phyloP scores from a whole-genome alignment of 2,888 invertebrate species.

The Andrena bicolor region DNA sequence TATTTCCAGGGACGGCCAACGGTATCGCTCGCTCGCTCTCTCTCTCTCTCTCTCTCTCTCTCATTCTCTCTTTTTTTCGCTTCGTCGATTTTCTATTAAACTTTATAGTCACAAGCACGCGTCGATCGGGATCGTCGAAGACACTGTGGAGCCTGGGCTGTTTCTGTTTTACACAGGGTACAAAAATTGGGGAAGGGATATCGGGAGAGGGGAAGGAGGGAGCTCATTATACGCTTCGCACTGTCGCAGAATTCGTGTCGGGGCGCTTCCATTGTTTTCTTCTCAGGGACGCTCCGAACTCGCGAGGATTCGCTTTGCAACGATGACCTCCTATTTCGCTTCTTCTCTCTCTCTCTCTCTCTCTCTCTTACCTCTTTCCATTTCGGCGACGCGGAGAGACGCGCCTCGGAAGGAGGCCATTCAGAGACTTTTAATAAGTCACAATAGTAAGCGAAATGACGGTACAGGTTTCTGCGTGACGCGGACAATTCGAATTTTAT shows the following conservation, averaged over 20 bases:
- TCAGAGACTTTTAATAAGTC: background rate
- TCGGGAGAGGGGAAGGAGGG: constrained; percentile 16
- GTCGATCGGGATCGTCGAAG: background rate
- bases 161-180: too few relatives aligned
- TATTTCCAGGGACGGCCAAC: too few relatives aligned
- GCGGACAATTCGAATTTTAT: constrained; percentile 28
- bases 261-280: constrained; percentile 34
- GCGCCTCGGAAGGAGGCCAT: constrained; percentile 4
- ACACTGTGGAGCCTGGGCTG: background rate
- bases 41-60: too few relatives aligned
- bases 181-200: background rate
- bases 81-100: background rate
- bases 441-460: background rate
- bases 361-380: background rate
- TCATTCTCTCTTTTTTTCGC: background rate
- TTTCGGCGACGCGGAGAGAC: background rate
- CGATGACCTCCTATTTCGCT: background rate
- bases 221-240: constrained; percentile 34
- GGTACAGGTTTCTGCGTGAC: constrained; percentile 1
- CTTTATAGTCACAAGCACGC: background rate
- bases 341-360: background rate
- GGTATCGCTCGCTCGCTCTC: too few relatives aligned
- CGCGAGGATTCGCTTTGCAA: constrained; percentile 26
- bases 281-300: constrained; percentile 27
- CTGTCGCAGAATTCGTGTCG: constrained; percentile 32